Evolutionary conservation across 2,113 vertebrate genomes (phyloP).

Genomic region (Carettochelys insculpta): DNA sequence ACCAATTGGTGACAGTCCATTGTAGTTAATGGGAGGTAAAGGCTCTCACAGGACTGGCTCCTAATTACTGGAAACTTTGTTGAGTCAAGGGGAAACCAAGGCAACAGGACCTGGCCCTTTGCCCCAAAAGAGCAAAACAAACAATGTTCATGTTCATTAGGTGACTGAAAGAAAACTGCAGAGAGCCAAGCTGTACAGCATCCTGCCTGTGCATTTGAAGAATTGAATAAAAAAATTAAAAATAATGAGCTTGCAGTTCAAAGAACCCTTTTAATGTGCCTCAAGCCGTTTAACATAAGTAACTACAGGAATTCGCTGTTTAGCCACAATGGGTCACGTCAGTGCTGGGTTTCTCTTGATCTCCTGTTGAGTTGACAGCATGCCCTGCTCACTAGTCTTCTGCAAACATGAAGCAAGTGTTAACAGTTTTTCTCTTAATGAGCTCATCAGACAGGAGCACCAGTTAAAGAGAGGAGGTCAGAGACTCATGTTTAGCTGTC

Average conservation of each 20-base stretch:
- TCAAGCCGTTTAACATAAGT: slow-evolving; percentile 64
- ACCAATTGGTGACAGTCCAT: background rate
- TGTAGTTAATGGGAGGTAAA: slow-evolving; percentile 45
- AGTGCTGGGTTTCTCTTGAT: slow-evolving; percentile 53
- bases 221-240: slow-evolving; percentile 38
- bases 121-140: slow-evolving; percentile 49
- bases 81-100: slow-evolving; percentile 41
- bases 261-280: slow-evolving; percentile 71
- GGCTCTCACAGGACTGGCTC: slow-evolving; percentile 15
- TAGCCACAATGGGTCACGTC: slow-evolving; percentile 60
- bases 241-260: slow-evolving; percentile 69
- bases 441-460: slow-evolving; percentile 64
- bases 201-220: slow-evolving; percentile 55
- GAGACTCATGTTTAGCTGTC: slow-evolving; percentile 50
- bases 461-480: slow-evolving; percentile 65
- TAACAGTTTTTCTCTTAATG: slow-evolving; percentile 73
- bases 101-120: slow-evolving; percentile 52
- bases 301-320: slow-evolving; percentile 67
- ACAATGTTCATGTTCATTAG: slow-evolving; percentile 72
- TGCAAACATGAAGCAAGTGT: slow-evolving; percentile 54
- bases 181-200: slow-evolving; percentile 36
- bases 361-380: slow-evolving; percentile 66
- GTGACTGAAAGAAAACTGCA: slow-evolving; percentile 16
- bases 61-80: slow-evolving; percentile 63
- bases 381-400: slow-evolving; percentile 13